These are phyloP conservation scores for Brienomyrus brachyistius DNA, from an alignment of 2,113 vertebrate species.

Conservation along the genomic window DNA sequence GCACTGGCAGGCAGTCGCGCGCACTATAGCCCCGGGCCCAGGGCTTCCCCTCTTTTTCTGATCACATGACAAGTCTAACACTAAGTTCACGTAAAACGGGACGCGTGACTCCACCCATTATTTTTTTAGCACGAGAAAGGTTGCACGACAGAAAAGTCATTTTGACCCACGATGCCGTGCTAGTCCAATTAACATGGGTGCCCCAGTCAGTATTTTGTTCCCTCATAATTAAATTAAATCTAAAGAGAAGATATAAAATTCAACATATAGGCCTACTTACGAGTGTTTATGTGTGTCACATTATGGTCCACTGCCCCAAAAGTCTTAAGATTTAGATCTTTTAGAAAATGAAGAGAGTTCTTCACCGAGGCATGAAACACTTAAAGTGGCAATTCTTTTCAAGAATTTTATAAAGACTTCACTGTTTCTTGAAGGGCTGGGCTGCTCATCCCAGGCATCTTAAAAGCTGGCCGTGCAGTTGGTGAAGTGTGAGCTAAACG, in stretches of 20 bases:
- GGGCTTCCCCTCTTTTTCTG: constrained; percentile 23
- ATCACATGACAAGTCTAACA: constrained; percentile 42
- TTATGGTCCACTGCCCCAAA: background rate
- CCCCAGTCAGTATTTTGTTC: background rate
- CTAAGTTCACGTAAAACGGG: constrained; percentile 3
- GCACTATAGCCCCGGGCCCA: constrained; percentile 1
- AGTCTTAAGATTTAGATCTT: background rate
- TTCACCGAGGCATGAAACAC: background rate
- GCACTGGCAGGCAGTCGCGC: background rate
- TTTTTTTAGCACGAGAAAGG: background rate
- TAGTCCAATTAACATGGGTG: background rate
- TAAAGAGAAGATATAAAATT: background rate
- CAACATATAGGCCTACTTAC: background rate
- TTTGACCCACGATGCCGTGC: background rate
- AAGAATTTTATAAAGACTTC: background rate
- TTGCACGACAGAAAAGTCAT: background rate
- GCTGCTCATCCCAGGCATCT: background rate
- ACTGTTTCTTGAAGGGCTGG: background rate
- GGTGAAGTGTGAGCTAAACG: background rate
- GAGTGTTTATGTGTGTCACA: background rate
- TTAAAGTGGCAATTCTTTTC: background rate
- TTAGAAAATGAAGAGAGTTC: background rate
- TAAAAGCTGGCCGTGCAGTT: background rate
- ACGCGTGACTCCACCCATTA: background rate
- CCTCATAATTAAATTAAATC: background rate